These are phyloP conservation scores for Aphaenogaster rudis DNA, from an alignment of 1,140 invertebrate species.

Conservation along the genomic window DNA sequence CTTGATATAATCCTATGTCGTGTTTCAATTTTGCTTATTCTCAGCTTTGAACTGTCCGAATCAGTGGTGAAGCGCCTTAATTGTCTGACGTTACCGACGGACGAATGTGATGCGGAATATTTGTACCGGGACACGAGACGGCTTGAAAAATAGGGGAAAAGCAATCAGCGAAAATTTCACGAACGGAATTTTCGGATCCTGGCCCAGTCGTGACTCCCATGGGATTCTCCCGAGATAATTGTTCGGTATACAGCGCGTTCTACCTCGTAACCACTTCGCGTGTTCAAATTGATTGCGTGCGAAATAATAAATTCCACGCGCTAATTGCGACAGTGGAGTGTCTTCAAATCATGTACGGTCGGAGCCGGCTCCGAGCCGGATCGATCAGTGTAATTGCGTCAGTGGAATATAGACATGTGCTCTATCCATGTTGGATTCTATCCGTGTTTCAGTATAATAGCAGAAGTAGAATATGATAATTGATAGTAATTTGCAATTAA, in stretches of 20 bases:
- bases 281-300: conserved; percentile 38
- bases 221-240: conserved; percentile 71
- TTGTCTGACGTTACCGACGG: conserved; percentile 41
- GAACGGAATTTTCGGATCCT: conserved; percentile 35
- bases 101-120: conserved; percentile 16
- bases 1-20: background rate
- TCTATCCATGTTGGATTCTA: too few species aligned
- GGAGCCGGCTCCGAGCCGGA: background rate
- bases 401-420: background rate
- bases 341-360: background rate
- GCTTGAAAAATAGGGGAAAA: conserved; percentile 54
- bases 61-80: conserved; percentile 53
- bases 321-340: conserved; percentile 37
- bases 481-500: background rate
- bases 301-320: conserved; percentile 51
- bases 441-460: background rate
- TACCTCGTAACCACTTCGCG: conserved; percentile 24
- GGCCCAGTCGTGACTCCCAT: conserved; percentile 29
- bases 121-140: background rate
- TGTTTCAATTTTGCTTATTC: conserved; percentile 52
- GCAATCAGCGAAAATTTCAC: conserved; percentile 73
- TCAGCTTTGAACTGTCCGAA: conserved; percentile 31
- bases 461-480: conserved; percentile 1
- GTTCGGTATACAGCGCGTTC: conserved; percentile 63
- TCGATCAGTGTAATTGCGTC: background rate